These are phyloP conservation scores for Pandemis heparana DNA, from an alignment of 2,888 invertebrate genomes.

Conservation along the genomic window DNA sequence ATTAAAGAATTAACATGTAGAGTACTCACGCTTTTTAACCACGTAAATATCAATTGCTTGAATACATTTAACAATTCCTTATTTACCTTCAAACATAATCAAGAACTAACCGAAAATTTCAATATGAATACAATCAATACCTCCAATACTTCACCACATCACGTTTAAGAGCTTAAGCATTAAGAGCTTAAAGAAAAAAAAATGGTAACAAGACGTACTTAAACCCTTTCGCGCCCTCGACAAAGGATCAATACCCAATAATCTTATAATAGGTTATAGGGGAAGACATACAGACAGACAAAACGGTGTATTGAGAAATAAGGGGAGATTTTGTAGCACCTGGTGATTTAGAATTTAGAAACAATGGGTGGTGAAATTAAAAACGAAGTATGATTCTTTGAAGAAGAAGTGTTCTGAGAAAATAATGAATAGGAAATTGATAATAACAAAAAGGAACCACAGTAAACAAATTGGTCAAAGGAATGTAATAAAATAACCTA, in stretches of 20 bases:
- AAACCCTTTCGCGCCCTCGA: constrained; percentile 77
- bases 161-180: constrained; percentile 46
- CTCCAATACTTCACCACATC: constrained; percentile 47
- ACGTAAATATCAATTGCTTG: too few relatives aligned
- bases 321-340: constrained; percentile 66
- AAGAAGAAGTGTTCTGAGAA: neutral
- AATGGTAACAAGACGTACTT: constrained; percentile 70
- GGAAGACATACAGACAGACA: constrained; percentile 47
- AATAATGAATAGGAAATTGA: neutral
- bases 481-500: too few relatives aligned
- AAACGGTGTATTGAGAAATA: constrained; percentile 59
- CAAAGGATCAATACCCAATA: constrained; percentile 83
- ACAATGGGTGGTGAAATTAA: constrained; percentile 47
- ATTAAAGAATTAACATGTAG: neutral
- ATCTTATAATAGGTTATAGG: constrained; percentile 74
- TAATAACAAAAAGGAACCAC: neutral
- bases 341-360: constrained; percentile 56
- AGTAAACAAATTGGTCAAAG: neutral
- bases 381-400: too few relatives aligned
- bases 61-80: constrained; percentile 20
- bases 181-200: constrained; percentile 40
- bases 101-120: constrained; percentile 26
- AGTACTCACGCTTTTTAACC: neutral
- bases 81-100: constrained; percentile 34
- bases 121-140: constrained; percentile 45